These are phyloP conservation scores for Zele albiditarsus DNA, from an alignment of 2,888 invertebrate genomes.

Conservation along the genomic window DNA sequence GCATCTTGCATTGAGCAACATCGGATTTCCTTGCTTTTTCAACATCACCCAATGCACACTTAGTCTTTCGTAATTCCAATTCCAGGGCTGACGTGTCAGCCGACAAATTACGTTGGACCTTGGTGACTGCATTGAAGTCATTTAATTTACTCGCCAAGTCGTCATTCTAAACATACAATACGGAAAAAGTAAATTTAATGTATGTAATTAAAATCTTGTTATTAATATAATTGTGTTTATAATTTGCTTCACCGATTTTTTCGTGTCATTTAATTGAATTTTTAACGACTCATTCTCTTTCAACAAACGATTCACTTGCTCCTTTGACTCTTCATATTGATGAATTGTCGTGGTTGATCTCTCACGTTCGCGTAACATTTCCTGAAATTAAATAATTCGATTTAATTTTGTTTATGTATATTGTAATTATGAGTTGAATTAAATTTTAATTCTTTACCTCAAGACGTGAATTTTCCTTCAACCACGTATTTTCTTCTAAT, in stretches of 20 bases:
- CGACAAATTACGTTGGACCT: conserved; percentile 85
- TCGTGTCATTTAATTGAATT: conserved; percentile 83
- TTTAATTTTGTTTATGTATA: not conserved
- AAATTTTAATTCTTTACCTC: conserved; percentile 40
- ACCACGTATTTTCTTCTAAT: conserved; percentile 80
- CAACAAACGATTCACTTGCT: conserved; percentile 81
- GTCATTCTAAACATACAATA: conserved; percentile 77
- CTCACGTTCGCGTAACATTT: conserved; percentile 60
- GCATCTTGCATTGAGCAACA: conserved; percentile 84
- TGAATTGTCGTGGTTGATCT: conserved; percentile 73
- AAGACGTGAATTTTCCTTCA: conserved; percentile 77
- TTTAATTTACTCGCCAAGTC: conserved; percentile 86
- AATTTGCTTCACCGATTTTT: conserved; percentile 75
- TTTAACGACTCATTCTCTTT: conserved; percentile 80
- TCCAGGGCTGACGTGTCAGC: conserved; percentile 85
- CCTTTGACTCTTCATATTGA: conserved; percentile 83
- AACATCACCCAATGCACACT: conserved; percentile 78
- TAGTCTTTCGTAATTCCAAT: conserved; percentile 82
- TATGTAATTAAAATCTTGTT: not conserved
- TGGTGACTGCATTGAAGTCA: conserved; percentile 88
- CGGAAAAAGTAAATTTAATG: conserved; percentile 9
- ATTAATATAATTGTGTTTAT: conserved; percentile 1
- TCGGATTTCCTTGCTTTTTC: conserved; percentile 86
- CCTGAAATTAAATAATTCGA: conserved; percentile 51
- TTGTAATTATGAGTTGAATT: not conserved